Base-by-base conservation (phyloP, 2,888 invertebrate genomes). In the Halictus quadricinctus region DNA sequence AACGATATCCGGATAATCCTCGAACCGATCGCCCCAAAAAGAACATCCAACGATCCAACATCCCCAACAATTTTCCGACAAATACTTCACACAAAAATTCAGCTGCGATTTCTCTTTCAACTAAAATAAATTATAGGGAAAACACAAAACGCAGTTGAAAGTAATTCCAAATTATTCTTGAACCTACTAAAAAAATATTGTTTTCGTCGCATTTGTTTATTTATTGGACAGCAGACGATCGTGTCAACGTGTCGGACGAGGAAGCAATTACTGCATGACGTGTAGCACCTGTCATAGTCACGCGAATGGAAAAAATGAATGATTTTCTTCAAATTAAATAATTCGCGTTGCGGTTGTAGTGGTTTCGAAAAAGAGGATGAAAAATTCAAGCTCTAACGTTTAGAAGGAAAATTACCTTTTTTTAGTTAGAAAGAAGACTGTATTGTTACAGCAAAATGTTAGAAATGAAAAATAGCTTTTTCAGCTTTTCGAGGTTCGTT, bases 201-300 rank as follows among this genome's bases (percentile, higher is more conserved):
- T n/a, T 58, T 12, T 3, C n/a, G 58, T 5, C 12, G 58, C 58
- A 58, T 58, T n/a, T 58, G 12, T 58, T n/a, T 58, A 58, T 58
- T 58, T 58, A n/a, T 58, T n/a, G 10, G n/a, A 58, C 58, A 58
- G n/a, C n/a, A 10, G 3, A n/a, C 58, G 58, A n/a, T 12, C 58
- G 58, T 12, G 58, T 58, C 58, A n/a, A 58, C 58, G n/a, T 58
- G 58, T 58, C n/a, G n/a, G 58, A 58, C 10, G 58, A 58, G n/a
- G 4, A n/a, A 58, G n/a, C 58, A 58, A 58, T 58, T n/a, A 58
- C 58, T 58, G n/a, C 58, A 21, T 5, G 58, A 58, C 58, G 58
- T 58, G 58, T 58, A 58, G 58, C 58, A 58, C 58, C 58, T 58
- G 58, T 58, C 58, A 58, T 58, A 58, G 58, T 58, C 58, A 58